These are phyloP conservation scores for Fissipunctia ypsillon DNA, from an alignment of 2,888 invertebrate genomes.

Conservation along the genomic window DNA sequence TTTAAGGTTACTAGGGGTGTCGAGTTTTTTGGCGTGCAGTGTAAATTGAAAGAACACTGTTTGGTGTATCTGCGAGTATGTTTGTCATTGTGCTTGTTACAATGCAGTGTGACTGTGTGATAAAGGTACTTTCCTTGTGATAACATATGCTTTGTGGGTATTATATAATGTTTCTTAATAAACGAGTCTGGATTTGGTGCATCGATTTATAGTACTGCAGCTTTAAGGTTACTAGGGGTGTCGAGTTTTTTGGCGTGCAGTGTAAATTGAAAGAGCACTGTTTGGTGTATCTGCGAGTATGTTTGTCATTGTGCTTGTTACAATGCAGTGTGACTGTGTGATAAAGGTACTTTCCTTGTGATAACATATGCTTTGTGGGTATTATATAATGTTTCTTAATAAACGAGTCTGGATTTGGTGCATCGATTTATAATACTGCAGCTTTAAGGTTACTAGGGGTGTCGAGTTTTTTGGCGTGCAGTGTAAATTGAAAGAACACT, in stretches of 20 bases:
- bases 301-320: neutral
- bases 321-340: neutral
- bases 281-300: neutral
- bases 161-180: too few relatives aligned
- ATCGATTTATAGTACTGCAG: conserved; percentile 75
- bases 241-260: too few relatives aligned
- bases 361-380: conserved; percentile 71
- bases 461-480: too few relatives aligned
- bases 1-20: conserved; percentile 45
- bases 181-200: conserved; percentile 3
- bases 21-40: too few relatives aligned
- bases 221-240: too few relatives aligned
- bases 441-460: conserved; percentile 44
- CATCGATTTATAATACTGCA: conserved; percentile 76
- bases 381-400: conserved; percentile 74
- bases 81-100: too few relatives aligned
- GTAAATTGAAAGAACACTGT: too few relatives aligned
- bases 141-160: too few relatives aligned
- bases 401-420: neutral
- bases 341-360: conserved; percentile 43
- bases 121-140: conserved; percentile 28
- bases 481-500: too few relatives aligned
- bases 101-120: neutral
- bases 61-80: too few relatives aligned
- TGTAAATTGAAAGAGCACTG: neutral